Conservation (phyloP, 2,113 vertebrate genomes). For the Brienomyrus longianalis region DNA sequence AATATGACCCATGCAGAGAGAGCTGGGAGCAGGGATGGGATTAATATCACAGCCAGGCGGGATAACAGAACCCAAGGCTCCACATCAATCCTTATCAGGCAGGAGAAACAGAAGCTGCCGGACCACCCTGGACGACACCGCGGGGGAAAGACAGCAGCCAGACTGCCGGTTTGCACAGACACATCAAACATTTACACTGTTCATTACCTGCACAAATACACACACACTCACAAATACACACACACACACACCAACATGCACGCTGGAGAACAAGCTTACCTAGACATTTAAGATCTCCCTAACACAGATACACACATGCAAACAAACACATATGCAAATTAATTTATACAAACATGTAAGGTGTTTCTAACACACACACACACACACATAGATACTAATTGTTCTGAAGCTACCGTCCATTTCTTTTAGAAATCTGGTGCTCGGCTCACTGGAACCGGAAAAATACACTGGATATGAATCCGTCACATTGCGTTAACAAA, state of each 20-base stretch:
- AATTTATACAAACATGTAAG: neutral
- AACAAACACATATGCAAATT: neutral
- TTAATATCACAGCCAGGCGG: neutral
- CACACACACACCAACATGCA: neutral
- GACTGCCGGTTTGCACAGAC: neutral
- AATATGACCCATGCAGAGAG: neutral
- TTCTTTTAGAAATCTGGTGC: neutral
- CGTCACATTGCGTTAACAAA: neutral
- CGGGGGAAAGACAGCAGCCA: neutral
- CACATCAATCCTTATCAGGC: neutral
- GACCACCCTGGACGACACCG: neutral
- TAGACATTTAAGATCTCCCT: neutral
- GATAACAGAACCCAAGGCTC: neutral
- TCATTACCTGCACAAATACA: neutral
- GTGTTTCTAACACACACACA: neutral
- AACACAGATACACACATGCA: neutral
- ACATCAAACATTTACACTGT: conserved; percentile 4
- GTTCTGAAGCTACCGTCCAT: neutral
- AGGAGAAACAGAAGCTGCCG: neutral
- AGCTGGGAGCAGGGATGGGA: neutral
- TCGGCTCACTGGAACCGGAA: neutral
- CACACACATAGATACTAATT: neutral
- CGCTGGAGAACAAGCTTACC: neutral
- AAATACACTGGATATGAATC: neutral
- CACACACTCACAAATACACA: neutral